These are phyloP conservation scores for Tetrapedia diversipes DNA, from an alignment of 2,888 invertebrate species.

Conservation along the genomic window DNA sequence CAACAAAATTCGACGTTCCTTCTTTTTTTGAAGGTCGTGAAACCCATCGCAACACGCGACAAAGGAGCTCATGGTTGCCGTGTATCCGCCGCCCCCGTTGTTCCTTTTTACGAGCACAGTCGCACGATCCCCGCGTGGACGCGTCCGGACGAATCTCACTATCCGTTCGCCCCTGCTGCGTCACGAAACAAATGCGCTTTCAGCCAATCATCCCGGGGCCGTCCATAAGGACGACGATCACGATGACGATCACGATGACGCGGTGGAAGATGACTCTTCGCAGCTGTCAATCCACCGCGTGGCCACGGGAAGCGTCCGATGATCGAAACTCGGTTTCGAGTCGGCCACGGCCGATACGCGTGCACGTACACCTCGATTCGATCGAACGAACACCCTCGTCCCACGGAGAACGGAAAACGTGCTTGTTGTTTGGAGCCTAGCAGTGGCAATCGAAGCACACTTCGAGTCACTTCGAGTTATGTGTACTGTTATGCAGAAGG, in stretches of 20 bases:
- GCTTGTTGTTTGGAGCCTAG: too few species aligned
- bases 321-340: constrained; percentile 40
- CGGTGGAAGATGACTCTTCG: constrained; percentile 77
- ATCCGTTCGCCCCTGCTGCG: constrained; percentile 76
- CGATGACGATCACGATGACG: constrained; percentile 71
- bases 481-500: too few species aligned
- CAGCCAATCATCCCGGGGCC: constrained; percentile 76
- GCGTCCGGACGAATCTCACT: constrained; percentile 34
- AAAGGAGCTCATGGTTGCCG: constrained; percentile 41
- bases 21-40: neutral
- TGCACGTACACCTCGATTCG: neutral
- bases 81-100: constrained; percentile 46
- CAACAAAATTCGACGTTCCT: too few species aligned
- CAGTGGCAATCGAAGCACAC: too few species aligned
- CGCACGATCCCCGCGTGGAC: neutral
- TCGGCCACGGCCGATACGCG: constrained; percentile 1
- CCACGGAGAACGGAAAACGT: neutral
- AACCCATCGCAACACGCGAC: constrained; percentile 17
- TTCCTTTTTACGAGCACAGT: constrained; percentile 38
- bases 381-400: constrained; percentile 1
- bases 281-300: constrained; percentile 79
- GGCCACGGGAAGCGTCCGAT: constrained; percentile 27
- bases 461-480: too few species aligned
- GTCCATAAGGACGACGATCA: constrained; percentile 68
- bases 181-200: constrained; percentile 81